These are phyloP conservation scores for Donacobius atricapilla DNA, from an alignment of 2,113 vertebrate species.

Conservation along the genomic window DNA sequence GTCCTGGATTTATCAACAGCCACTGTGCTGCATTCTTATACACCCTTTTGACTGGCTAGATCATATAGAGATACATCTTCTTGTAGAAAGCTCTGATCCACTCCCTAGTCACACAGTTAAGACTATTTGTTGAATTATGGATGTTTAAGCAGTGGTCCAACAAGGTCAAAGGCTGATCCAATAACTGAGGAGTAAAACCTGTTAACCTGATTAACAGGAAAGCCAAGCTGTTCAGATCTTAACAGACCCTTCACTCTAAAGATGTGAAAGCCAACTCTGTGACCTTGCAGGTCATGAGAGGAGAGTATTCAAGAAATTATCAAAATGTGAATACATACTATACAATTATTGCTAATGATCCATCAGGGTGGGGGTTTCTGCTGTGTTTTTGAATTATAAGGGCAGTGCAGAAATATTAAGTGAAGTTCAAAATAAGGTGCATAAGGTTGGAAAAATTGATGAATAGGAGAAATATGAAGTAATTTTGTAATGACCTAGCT, in stretches of 20 bases:
- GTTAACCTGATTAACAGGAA: constrained; percentile 52
- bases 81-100: not conserved
- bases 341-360: not conserved
- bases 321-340: not conserved
- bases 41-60: not conserved
- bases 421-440: not conserved
- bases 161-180: constrained; percentile 45
- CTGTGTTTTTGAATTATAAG: not conserved
- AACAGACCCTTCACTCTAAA: not conserved
- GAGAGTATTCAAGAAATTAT: not conserved
- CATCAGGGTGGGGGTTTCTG: rapidly evolving
- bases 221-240: not conserved
- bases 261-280: not conserved
- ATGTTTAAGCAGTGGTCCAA: not conserved
- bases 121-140: not conserved
- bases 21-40: not conserved
- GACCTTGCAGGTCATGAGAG: not conserved
- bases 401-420: not conserved
- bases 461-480: not conserved
- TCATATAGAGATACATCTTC: not conserved
- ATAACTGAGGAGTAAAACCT: constrained; percentile 26
- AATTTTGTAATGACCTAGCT: not conserved
- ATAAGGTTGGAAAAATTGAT: not conserved
- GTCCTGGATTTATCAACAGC: not conserved
- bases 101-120: not conserved